Evolutionary conservation across 2,113 vertebrate species (phyloP), one percentile per base, ranked within the genome.

Genomic region (Grallaria varia): DNA sequence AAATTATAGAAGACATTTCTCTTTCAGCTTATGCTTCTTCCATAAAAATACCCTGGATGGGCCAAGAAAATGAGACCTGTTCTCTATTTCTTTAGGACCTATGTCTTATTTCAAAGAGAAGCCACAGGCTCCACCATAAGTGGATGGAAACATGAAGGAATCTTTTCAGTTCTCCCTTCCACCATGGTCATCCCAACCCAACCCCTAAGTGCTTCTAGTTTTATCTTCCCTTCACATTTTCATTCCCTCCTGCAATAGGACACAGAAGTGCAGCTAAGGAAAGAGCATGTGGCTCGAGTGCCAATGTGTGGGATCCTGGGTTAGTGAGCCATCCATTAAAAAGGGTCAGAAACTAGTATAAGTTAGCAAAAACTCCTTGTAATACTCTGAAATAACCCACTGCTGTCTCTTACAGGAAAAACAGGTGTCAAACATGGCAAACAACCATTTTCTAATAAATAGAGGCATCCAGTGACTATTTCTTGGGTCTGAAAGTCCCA

Each of bases 271-370:
- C 62, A 64, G 45, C 67, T 60, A 30, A 37, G 35, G 52, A 83
- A 74, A 79, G 37, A 42, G 12, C 27, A 55, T 0, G 1, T 13
- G 4, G 2, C 28, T 37, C 3, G 0, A 55, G 21, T 31, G 53
- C 4, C 23, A 22, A 28, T 1, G 12, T 18, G 27, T n/a, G 23
- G 35, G 33, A 47, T 22, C 33, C 25, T 4, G 3, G 3, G 19
- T 37, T 30, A 49, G 31, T 9, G 19, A 78, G 9, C 33, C 20
- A 42, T 5, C 21, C 50, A 16, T 15, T 55, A 59, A 20, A 39
- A 53, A 49, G 27, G 12, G 21, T 59, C 23, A 16, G 56, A 13
- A 80, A 6, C 2, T 10, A 35, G 12, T 27, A 56, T 7, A 63
- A 77, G n/a, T 27, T 35, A 49, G 6, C 17, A 84, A 84, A 74